Base-by-base conservation (phyloP, 2,113 vertebrate species). In the Burhinus oedicnemus region DNA sequence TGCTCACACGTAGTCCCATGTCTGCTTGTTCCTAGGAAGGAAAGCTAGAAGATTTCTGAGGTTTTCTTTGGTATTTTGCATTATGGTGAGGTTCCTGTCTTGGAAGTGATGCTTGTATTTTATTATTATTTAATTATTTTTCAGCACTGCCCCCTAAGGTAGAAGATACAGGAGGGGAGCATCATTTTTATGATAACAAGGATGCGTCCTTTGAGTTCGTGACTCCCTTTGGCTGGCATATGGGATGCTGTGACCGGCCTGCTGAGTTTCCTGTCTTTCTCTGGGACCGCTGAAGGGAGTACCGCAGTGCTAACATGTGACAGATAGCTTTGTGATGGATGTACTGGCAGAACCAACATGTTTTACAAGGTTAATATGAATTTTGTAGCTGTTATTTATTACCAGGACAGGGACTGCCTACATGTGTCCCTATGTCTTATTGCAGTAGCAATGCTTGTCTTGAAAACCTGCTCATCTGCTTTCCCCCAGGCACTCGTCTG, bases 381-480 rank as follows among this genome's bases (percentile, higher is more conserved):
- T 79, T 90, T 91, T 87, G 54, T 87, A 62, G 91, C 75, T 94
- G 87, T 85, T 90, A 75, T 61, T 92, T 87, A 76, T 93, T 91
- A 82, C 83, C 58, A 58, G 54, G 62, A 58, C 57, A 38, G 87
- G 57, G n/a, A 80, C 62, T 0, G 38, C 87, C 93, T 85, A 65
- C 54, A 7, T 3, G 15, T 65, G 64, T 76, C 66, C 58, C 71
- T 94, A 58, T 91, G 86, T 77, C 78, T 60, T 65, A n/a, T 3
- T 91, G 91, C 89, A 89, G 64, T 12, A 72, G 57, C 72, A 82
- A 84, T 0, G 4, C 62, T 84, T 66, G 62, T 25, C 90, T 88
- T 55, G 58, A 77, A 96, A 97, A 85, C 75, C 55, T 66, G 74
- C 87, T 93, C 78, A n/a, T 94, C 89, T 93, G 62, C 94, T 91